phyloP scores from a whole-genome alignment of 2,797 vertebrate genomes.

The Sebastes goodei region DNA sequence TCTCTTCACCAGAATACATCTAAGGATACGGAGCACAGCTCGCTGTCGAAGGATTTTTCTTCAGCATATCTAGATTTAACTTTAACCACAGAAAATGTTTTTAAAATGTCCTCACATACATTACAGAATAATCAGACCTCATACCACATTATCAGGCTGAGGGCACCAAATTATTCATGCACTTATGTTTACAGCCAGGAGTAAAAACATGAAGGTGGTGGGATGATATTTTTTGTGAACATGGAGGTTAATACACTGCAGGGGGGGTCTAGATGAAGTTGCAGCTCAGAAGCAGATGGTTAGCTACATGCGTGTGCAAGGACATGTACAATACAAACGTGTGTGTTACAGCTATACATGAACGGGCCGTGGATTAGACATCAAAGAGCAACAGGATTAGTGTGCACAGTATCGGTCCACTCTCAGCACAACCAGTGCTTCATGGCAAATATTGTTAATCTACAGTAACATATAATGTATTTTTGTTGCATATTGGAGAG shows the following conservation, averaged over 20 bases:
- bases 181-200: not conserved
- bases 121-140: not conserved
- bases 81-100: not conserved
- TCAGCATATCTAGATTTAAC: not conserved
- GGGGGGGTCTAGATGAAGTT: slow-evolving; percentile 8
- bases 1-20: not conserved
- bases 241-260: slow-evolving; percentile 9
- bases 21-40: not conserved
- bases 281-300: not conserved
- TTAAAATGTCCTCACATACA: not conserved
- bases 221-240: not conserved
- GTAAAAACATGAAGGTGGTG: not conserved
- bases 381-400: slow-evolving; percentile 54
- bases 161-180: not conserved
- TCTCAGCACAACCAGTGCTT: not conserved
- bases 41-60: not conserved
- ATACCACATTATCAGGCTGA: not conserved
- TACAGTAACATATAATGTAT: not conserved
- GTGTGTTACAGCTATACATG: not conserved
- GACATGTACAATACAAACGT: slow-evolving; percentile 1
- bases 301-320: not conserved
- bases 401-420: not conserved
- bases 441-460: not conserved
- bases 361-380: slow-evolving; percentile 54
- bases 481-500: not conserved